Evolutionary conservation across 92 coral and sea anemone species (phyloP).

Genomic region (Blastomussa wellsi): DNA sequence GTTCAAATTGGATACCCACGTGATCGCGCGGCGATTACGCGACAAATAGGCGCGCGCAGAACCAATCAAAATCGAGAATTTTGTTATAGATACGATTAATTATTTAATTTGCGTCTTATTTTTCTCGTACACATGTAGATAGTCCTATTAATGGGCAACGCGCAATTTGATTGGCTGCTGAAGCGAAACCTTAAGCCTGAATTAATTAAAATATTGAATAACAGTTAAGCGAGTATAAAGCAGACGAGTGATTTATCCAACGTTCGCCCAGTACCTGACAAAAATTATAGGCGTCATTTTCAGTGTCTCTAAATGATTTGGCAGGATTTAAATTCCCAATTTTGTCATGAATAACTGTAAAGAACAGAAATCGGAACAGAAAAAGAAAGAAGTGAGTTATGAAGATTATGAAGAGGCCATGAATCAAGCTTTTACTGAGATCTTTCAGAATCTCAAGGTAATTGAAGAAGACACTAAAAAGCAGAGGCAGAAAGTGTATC

Average conservation of each 20-base stretch:
- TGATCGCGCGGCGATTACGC: too few species aligned
- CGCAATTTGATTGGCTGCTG: neutral
- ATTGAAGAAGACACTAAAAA: slow-evolving; percentile 2
- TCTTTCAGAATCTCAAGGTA: slow-evolving; percentile 22
- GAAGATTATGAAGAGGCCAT: slow-evolving; percentile 30
- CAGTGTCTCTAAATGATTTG: neutral
- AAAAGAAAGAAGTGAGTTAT: neutral
- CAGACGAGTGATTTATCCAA: neutral
- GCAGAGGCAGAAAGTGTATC: neutral
- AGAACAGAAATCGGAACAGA: neutral
- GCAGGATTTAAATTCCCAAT: neutral
- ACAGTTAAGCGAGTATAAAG: too few species aligned
- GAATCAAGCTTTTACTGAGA: slow-evolving; percentile 12
- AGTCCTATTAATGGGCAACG: neutral
- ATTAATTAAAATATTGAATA: neutral
- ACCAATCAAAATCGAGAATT: too few species aligned
- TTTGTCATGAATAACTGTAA: neutral
- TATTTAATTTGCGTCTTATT: too few species aligned
- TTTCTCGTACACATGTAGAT: too few species aligned
- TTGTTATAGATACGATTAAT: too few species aligned
- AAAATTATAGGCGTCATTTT: neutral
- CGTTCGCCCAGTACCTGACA: neutral
- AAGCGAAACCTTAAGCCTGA: neutral
- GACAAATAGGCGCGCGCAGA: too few species aligned
- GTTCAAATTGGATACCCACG: too few species aligned